Evolutionary conservation across 1,140 invertebrate species (phyloP).

Genomic region (Drosophila parvula): DNA sequence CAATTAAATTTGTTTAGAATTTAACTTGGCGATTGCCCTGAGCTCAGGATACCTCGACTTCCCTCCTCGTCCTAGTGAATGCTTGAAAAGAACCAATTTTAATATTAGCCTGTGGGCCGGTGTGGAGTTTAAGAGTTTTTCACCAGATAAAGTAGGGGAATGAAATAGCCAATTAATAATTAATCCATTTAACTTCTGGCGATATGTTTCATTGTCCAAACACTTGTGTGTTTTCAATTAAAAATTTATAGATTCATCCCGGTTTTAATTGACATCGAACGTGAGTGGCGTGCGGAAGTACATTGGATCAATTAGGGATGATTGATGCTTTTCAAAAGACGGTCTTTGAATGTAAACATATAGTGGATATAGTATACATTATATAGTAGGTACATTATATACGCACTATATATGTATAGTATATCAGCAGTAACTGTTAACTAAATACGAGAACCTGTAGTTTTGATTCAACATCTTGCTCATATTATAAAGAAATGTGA

Average conservation of each 20-base stretch:
- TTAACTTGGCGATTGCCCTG: constrained; percentile 67
- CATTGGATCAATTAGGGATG: constrained; percentile 46
- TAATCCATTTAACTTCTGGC: constrained; percentile 31
- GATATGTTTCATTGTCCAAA: constrained; percentile 23
- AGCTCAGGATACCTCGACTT: constrained; percentile 31
- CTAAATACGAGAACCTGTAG: neutral
- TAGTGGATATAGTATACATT: neutral
- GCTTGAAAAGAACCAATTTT: constrained; percentile 32
- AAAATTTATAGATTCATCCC: constrained; percentile 47
- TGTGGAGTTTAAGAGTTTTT: constrained; percentile 22
- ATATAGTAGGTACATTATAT: neutral
- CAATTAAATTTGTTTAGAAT: constrained; percentile 81
- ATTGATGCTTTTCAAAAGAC: constrained; percentile 34
- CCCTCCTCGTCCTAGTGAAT: constrained; percentile 3
- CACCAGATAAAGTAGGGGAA: neutral
- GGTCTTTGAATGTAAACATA: neutral
- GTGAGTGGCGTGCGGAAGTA: constrained; percentile 44
- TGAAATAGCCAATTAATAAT: constrained; percentile 47
- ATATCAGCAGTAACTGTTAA: neutral
- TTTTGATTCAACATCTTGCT: neutral
- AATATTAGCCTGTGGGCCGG: constrained; percentile 15
- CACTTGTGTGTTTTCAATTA: constrained; percentile 54
- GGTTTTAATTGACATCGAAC: constrained; percentile 49
- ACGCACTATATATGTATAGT: neutral
- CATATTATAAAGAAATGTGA: neutral